Conservation (phyloP, 2,888 invertebrate genomes). For the Zaprionus bogoriensis region DNA sequence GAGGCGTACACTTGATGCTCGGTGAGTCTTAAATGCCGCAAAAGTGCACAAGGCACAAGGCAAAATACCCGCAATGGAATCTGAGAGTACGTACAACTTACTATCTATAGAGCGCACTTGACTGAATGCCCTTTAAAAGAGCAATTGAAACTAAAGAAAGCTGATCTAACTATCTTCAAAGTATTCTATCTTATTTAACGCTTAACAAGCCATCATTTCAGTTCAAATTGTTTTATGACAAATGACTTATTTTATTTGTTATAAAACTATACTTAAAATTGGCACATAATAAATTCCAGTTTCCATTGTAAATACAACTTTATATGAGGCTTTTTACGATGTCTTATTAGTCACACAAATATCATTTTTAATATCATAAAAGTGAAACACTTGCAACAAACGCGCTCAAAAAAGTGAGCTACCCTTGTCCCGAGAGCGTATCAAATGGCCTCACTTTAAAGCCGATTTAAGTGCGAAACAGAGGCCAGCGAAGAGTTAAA, state of each 20-base stretch:
- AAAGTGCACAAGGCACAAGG: conserved; percentile 33
- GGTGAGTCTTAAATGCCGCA: conserved; percentile 41
- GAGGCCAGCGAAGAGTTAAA: conserved; percentile 5
- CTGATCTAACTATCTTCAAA: too few relatives aligned
- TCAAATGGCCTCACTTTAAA: conserved; percentile 48
- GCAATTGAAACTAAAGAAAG: too few relatives aligned
- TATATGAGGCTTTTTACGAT: background rate
- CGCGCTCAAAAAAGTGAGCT: background rate
- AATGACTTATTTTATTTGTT: background rate
- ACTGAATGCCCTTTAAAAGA: conserved; percentile 3
- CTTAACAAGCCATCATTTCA: too few relatives aligned
- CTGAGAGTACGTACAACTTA: conserved; percentile 18
- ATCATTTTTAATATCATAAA: too few relatives aligned
- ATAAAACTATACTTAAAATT: background rate
- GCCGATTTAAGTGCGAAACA: conserved; percentile 45
- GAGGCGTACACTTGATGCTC: conserved; percentile 39
- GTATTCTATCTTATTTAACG: too few relatives aligned
- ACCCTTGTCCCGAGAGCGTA: background rate
- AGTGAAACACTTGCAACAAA: background rate
- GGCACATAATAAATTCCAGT: background rate
- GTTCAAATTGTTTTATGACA: background rate
- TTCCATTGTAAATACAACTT: background rate
- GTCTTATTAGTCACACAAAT: background rate
- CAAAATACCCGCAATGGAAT: conserved; percentile 39
- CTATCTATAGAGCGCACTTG: background rate